phyloP scores from a whole-genome alignment of 2,797 vertebrate genomes.

The Mycteria americana region DNA sequence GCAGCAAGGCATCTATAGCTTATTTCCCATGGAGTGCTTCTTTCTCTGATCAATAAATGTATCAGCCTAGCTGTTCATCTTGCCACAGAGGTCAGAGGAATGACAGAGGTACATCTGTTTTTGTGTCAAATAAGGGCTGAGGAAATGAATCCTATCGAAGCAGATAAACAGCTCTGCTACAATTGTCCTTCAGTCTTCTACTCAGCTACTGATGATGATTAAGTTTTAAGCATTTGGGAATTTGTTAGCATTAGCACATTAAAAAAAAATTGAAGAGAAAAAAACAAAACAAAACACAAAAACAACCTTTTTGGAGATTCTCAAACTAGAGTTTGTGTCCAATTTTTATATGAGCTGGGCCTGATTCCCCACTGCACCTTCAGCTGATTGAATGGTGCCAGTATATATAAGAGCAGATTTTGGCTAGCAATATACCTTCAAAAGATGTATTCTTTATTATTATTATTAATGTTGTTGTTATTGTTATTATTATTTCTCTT shows the following conservation, averaged over 20 bases:
- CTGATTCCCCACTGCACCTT: background rate
- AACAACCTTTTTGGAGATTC: background rate
- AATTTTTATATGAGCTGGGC: background rate
- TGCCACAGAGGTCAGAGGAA: conserved; percentile 68
- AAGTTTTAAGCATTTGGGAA: conserved; percentile 46
- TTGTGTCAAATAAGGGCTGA: conserved; percentile 64
- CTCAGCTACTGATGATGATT: conserved; percentile 20
- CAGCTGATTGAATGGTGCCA: background rate
- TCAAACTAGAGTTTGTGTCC: background rate
- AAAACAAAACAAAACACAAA: background rate
- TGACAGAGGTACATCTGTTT: conserved; percentile 72
- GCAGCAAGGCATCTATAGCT: conserved; percentile 32
- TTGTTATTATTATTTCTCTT: background rate
- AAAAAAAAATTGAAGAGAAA: background rate
- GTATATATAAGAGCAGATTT: background rate
- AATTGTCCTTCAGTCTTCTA: conserved; percentile 37
- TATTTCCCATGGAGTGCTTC: conserved; percentile 65
- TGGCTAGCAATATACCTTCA: background rate
- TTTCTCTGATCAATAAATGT: conserved; percentile 73
- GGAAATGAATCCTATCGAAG: conserved; percentile 68
- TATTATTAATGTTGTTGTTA: background rate
- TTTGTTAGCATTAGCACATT: background rate
- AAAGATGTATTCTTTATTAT: background rate
- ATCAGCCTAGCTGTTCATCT: conserved; percentile 70
- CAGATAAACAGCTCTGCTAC: conserved; percentile 52